Evolutionary conservation across 2,113 vertebrate genomes (phyloP).

Genomic region (Nothobranchius furzeri): DNA sequence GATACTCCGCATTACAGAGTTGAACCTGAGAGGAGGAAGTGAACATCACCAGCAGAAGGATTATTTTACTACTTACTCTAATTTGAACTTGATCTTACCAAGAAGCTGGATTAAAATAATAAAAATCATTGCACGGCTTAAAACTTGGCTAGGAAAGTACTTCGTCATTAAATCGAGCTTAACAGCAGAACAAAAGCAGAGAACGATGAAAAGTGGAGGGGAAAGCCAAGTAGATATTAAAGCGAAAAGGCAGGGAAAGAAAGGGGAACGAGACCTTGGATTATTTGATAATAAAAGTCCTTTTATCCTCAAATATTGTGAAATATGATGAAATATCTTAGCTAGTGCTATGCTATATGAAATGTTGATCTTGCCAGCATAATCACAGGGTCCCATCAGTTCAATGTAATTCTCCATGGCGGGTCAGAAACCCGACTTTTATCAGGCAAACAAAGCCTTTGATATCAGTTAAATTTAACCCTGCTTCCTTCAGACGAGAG

Average conservation of each 20-base stretch:
- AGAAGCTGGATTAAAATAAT: not conserved
- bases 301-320: slow-evolving; percentile 19
- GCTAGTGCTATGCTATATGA: slow-evolving; percentile 26
- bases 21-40: not conserved
- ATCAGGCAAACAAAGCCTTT: slow-evolving; percentile 24
- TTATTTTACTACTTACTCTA: slow-evolving; percentile 3
- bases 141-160: not conserved
- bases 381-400: slow-evolving; percentile 46
- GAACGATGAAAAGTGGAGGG: not conserved
- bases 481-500: slow-evolving; percentile 18
- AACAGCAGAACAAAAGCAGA: not conserved
- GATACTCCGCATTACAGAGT: slow-evolving; percentile 22
- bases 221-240: not conserved
- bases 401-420: slow-evolving; percentile 1
- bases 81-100: not conserved
- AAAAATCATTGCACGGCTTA: not conserved
- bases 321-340: slow-evolving; percentile 18
- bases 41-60: slow-evolving; percentile 5
- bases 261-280: slow-evolving; percentile 26
- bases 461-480: slow-evolving; percentile 41
- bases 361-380: slow-evolving; percentile 32
- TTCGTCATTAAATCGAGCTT: not conserved
- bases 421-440: slow-evolving; percentile 42
- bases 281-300: slow-evolving; percentile 10
- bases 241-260: not conserved